Conservation (phyloP, 53 echinoderm and acorn worm genomes). For the Antedon mediterranea region DNA sequence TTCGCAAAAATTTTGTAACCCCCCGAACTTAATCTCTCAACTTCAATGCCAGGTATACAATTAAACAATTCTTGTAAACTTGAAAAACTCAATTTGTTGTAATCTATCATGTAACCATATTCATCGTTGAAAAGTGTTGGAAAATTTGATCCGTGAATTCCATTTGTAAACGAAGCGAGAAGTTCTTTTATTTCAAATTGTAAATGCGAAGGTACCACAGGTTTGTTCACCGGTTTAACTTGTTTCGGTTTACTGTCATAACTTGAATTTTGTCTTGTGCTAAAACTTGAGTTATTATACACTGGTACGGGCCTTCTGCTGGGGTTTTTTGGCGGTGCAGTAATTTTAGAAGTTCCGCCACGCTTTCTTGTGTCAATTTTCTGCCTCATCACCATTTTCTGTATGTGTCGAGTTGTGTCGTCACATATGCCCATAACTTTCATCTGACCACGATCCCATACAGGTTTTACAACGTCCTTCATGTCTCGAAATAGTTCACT, state of each 20-base stretch:
- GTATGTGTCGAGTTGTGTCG: slow-evolving; percentile 64
- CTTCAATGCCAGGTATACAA: slow-evolving; percentile 20
- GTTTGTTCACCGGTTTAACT: slow-evolving; percentile 10
- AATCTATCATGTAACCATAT: slow-evolving; percentile 52
- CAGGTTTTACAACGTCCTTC: slow-evolving; percentile 38
- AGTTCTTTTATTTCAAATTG: slow-evolving; percentile 51
- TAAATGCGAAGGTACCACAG: slow-evolving; percentile 57
- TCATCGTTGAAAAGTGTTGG: slow-evolving; percentile 26
- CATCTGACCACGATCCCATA: slow-evolving; percentile 71
- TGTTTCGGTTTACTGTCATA: slow-evolving; percentile 10
- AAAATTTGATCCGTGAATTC: slow-evolving; percentile 51
- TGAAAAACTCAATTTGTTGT: slow-evolving; percentile 50
- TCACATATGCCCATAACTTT: slow-evolving; percentile 52
- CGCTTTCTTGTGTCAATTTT: slow-evolving; percentile 25
- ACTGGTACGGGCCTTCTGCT: neutral
- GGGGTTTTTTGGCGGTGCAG: neutral
- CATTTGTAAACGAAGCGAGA: slow-evolving; percentile 42
- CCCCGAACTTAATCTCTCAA: slow-evolving; percentile 30
- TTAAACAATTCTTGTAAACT: slow-evolving; percentile 30
- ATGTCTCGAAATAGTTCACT: slow-evolving; percentile 58
- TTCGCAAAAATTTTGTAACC: slow-evolving; percentile 38
- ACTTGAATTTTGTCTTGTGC: no score
- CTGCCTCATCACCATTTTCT: slow-evolving; percentile 66
- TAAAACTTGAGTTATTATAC: neutral
- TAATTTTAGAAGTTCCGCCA: neutral